These are phyloP conservation scores for Neomorphus geoffroyi DNA, from an alignment of 2,797 vertebrate species.

Conservation along the genomic window DNA sequence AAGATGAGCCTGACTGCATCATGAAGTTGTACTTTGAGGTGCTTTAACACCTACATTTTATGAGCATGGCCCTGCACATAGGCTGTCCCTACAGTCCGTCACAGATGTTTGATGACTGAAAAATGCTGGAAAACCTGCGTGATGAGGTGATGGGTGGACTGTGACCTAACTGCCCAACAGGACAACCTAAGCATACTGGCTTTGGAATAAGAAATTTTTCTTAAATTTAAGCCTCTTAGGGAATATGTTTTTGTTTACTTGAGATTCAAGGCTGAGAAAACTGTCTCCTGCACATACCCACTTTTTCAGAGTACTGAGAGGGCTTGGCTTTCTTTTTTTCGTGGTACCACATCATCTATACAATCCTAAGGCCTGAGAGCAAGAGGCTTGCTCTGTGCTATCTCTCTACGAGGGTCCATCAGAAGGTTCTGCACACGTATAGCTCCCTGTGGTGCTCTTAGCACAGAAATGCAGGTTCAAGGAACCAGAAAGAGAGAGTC, in stretches of 20 bases:
- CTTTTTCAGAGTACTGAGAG: not conserved
- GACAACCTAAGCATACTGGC: not conserved
- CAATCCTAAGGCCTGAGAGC: not conserved
- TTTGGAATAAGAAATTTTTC: not conserved
- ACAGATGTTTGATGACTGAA: not conserved
- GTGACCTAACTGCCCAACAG: not conserved
- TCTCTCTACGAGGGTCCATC: not conserved
- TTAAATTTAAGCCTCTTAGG: not conserved
- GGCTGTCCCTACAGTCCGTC: not conserved
- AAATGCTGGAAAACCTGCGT: not conserved
- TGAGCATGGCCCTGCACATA: not conserved
- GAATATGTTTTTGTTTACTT: not conserved
- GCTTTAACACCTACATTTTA: not conserved
- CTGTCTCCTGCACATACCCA: not conserved
- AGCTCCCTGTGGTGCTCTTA: not conserved
- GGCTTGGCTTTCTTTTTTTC: not conserved
- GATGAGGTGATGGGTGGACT: not conserved
- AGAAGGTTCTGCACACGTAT: accelerated
- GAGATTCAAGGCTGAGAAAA: not conserved
- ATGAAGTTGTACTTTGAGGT: not conserved
- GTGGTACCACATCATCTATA: accelerated
- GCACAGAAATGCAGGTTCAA: not conserved
- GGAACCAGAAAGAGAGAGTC: not conserved
- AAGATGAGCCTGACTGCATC: not conserved
- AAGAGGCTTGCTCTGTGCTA: not conserved